A percentile compares a stretch with the other conserved stretches of the same genome.
Conservation (phyloP, 2,797 vertebrate genomes). For the Cichlasoma orientale region DNA sequence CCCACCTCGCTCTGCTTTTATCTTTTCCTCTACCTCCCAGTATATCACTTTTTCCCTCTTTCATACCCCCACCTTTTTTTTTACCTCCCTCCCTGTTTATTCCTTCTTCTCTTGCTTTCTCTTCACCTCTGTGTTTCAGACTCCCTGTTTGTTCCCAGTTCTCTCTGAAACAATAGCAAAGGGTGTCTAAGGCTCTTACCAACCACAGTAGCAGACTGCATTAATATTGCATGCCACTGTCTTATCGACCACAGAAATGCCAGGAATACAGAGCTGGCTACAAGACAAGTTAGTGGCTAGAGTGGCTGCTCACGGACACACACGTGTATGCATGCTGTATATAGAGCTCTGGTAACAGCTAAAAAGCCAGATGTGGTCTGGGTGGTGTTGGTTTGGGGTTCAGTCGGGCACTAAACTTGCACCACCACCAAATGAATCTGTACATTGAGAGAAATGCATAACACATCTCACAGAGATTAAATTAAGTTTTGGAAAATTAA, state of each 20-base stretch:
- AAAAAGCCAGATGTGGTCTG: slow-evolving; percentile 33
- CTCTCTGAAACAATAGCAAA: slow-evolving; percentile 69
- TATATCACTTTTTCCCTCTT: slow-evolving; percentile 37
- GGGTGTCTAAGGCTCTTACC: slow-evolving; percentile 74
- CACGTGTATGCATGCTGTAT: slow-evolving; percentile 4
- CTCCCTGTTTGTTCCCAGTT: slow-evolving; percentile 63
- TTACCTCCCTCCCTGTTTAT: slow-evolving; percentile 3
- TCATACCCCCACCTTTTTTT: not conserved
- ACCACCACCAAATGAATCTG: not conserved
- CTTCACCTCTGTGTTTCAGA: slow-evolving; percentile 56
- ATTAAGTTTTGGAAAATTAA: not conserved
- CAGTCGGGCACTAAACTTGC: slow-evolving; percentile 24
- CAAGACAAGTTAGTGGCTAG: slow-evolving; percentile 69
- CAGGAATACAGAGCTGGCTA: slow-evolving; percentile 76
- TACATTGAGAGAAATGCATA: slow-evolving; percentile 11
- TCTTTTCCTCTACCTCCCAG: slow-evolving; percentile 2
- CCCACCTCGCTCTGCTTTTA: slow-evolving; percentile 8
- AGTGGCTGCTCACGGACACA: slow-evolving; percentile 50
- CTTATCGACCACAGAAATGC: slow-evolving; percentile 77
- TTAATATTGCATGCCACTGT: slow-evolving; percentile 82
- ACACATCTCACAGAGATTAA: slow-evolving; percentile 6
- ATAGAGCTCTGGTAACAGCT: slow-evolving; percentile 20
- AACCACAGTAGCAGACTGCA: slow-evolving; percentile 75
- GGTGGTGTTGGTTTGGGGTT: slow-evolving; percentile 31
- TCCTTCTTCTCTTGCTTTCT: slow-evolving; percentile 23